phyloP scores from a whole-genome alignment of 2,113 vertebrate genomes.

The Vimba vimba region DNA sequence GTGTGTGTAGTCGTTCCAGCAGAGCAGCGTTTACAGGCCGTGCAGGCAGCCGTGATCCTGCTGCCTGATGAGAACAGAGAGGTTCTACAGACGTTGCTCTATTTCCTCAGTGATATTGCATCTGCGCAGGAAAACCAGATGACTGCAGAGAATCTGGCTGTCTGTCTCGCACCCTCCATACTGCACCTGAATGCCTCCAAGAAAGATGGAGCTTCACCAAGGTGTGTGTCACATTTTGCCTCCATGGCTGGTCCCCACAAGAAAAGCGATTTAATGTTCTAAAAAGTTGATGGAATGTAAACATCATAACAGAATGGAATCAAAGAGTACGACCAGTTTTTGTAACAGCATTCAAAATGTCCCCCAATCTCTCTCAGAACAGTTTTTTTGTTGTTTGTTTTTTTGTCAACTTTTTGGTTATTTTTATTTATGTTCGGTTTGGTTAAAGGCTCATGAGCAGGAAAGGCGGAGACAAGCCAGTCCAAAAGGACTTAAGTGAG shows the following conservation, averaged over 20 bases:
- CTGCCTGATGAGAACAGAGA: constrained; percentile 87
- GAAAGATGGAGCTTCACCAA: constrained; percentile 81
- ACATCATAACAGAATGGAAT: neutral
- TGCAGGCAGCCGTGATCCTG: constrained; percentile 80
- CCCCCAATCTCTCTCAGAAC: neutral
- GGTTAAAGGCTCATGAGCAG: constrained; percentile 74
- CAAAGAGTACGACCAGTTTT: neutral
- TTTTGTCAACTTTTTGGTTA: neutral
- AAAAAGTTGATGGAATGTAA: neutral
- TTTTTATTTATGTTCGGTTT: neutral
- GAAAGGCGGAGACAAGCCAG: constrained; percentile 76
- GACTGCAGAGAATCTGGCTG: constrained; percentile 84
- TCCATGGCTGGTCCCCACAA: neutral
- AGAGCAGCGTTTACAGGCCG: constrained; percentile 81
- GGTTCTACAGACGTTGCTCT: constrained; percentile 87
- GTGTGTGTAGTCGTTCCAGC: constrained; percentile 77
- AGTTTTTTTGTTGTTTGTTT: neutral
- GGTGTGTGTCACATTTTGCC: constrained; percentile 65
- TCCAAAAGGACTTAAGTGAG: constrained; percentile 84
- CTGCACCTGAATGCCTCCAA: constrained; percentile 87
- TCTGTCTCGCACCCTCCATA: constrained; percentile 87
- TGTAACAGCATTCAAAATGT: neutral
- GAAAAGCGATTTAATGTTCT: neutral
- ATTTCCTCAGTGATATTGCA: constrained; percentile 87
- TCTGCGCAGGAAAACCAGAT: constrained; percentile 86